Percentiles rank a stretch among this genome's conserved stretches.
Evolutionary conservation across 2,113 vertebrate genomes (phyloP).

Genomic region (Paramisgurnus dabryanus): DNA sequence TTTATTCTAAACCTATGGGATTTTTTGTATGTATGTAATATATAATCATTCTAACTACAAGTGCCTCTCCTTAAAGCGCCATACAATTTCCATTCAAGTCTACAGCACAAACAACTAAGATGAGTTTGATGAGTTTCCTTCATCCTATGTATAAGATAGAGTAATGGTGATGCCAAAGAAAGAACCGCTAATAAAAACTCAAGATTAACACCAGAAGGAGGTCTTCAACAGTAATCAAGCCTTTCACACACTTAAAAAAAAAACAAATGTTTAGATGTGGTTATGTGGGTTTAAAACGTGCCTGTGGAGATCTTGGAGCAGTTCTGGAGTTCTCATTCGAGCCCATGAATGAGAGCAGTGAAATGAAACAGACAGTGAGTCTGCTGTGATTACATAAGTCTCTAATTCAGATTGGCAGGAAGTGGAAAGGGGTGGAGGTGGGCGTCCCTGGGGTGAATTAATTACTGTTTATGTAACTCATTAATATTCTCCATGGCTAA

Average conservation of each 20-base stretch:
- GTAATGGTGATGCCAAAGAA: not conserved
- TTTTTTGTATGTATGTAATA: too few relatives aligned
- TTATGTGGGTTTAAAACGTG: not conserved
- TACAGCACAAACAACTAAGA: too few relatives aligned
- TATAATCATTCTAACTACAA: too few relatives aligned
- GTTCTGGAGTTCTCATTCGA: not conserved
- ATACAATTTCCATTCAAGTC: too few relatives aligned
- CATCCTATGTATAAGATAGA: not conserved
- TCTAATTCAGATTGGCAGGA: conserved; percentile 60
- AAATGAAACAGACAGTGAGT: conserved; percentile 44
- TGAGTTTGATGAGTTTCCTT: too few relatives aligned
- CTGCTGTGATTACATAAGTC: conserved; percentile 59
- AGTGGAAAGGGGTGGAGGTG: conserved; percentile 37
- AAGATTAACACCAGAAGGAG: not conserved
- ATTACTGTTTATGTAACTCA: conserved; percentile 54
- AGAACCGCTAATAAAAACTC: not conserved
- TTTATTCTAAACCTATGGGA: too few relatives aligned
- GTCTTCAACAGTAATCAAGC: not conserved
- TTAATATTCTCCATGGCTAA: conserved; percentile 49
- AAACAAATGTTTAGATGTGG: conserved; percentile 3
- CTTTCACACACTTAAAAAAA: conserved; percentile 1
- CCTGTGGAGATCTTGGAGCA: not conserved
- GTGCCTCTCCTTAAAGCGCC: too few relatives aligned
- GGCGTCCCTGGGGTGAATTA: conserved; percentile 54
- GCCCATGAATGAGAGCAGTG: conserved; percentile 25